Evolutionary conservation across 2,113 vertebrate species (phyloP).

Genomic region (Poecilia latipinna): DNA sequence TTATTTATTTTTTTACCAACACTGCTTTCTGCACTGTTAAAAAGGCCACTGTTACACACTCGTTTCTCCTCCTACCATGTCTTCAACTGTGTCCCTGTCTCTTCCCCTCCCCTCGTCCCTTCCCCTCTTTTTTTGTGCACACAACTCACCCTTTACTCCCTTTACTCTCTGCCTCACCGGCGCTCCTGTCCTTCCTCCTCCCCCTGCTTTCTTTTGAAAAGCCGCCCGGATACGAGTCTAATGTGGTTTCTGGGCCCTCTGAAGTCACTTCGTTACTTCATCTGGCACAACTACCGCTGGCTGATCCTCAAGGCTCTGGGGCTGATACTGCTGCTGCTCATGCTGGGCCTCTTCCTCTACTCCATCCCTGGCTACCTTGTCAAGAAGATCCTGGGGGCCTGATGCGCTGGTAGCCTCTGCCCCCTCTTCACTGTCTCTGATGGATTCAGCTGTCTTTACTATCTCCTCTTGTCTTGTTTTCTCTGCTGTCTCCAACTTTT

Average conservation of each 20-base stretch:
- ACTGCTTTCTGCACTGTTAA: slow-evolving; percentile 50
- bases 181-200: slow-evolving; percentile 24
- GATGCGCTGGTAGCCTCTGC: slow-evolving; percentile 77
- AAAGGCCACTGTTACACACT: slow-evolving; percentile 45
- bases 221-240: slow-evolving; percentile 85
- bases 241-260: slow-evolving; percentile 86
- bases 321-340: slow-evolving; percentile 81
- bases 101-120: slow-evolving; percentile 28
- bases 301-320: slow-evolving; percentile 84
- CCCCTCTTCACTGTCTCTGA: slow-evolving; percentile 50
- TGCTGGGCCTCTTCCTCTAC: slow-evolving; percentile 85
- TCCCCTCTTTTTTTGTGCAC: slow-evolving; percentile 38
- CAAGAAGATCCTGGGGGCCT: slow-evolving; percentile 87
- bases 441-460: slow-evolving; percentile 33
- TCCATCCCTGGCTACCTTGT: slow-evolving; percentile 84
- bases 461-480: slow-evolving; percentile 17
- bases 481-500: neutral
- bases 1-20: neutral
- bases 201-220: slow-evolving; percentile 63
- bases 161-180: slow-evolving; percentile 27
- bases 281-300: slow-evolving; percentile 84
- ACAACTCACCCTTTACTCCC: slow-evolving; percentile 37
- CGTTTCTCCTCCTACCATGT: slow-evolving; percentile 54
- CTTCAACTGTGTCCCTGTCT: slow-evolving; percentile 64
- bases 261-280: slow-evolving; percentile 85